Percentiles rank a stretch among this genome's conserved stretches.
These are phyloP conservation scores for Montifringilla adamsi DNA, from an alignment of 2,113 vertebrate species.

Conservation along the genomic window DNA sequence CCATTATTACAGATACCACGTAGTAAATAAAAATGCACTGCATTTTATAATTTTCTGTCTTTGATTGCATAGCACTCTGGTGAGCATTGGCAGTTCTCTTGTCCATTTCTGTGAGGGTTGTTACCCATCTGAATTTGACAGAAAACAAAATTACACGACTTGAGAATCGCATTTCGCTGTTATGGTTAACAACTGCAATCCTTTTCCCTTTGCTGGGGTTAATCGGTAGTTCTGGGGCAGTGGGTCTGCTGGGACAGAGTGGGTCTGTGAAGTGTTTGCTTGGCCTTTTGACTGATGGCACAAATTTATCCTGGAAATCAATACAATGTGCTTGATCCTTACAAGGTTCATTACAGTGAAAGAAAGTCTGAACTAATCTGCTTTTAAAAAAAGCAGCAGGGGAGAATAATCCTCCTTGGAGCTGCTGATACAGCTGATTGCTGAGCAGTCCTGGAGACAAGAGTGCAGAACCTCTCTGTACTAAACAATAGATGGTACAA, in stretches of 20 bases:
- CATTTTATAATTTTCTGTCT: not conserved
- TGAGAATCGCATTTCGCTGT: not conserved
- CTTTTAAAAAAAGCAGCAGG: slow-evolving; percentile 54
- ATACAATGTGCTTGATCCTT: slow-evolving; percentile 45
- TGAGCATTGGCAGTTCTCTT: not conserved
- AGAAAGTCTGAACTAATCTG: slow-evolving; percentile 77
- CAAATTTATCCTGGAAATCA: slow-evolving; percentile 50
- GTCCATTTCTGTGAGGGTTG: not conserved
- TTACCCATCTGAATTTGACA: not conserved
- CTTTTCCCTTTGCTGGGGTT: not conserved
- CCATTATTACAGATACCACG: not conserved
- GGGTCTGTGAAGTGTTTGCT: slow-evolving; percentile 65
- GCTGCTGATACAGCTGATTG: slow-evolving; percentile 27
- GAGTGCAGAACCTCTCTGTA: not conserved
- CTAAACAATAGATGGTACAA: not conserved
- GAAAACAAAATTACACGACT: not conserved
- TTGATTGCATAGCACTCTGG: not conserved
- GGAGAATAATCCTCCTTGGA: slow-evolving; percentile 38
- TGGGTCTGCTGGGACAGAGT: not conserved
- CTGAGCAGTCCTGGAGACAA: slow-evolving; percentile 1
- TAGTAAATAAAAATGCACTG: not conserved
- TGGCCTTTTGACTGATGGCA: slow-evolving; percentile 60
- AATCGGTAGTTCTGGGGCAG: not conserved
- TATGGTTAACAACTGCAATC: not conserved
- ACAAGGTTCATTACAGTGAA: slow-evolving; percentile 62